Base-by-base conservation (phyloP, 2,797 vertebrate genomes). In the Chromis chromis region DNA sequence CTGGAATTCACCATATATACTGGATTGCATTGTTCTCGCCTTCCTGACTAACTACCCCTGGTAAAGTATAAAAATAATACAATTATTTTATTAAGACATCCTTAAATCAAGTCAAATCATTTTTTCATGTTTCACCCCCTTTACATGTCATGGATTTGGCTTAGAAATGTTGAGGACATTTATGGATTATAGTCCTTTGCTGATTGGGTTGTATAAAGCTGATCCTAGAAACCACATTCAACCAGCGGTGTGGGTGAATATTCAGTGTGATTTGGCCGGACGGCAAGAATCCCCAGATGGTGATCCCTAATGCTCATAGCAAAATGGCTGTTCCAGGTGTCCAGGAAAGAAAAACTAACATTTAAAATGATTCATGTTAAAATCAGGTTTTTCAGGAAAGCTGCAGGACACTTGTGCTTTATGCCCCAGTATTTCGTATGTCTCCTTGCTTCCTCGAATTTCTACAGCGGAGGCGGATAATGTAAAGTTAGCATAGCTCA, bases 241-340 rank as follows among this genome's bases (percentile, higher is more conserved):
- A n/a, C 2, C 7, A 10, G 7, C 8, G 3, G 11, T 16, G 40
- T 42, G 40, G 40, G 16, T n/a, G 44, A 19, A 48, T 48, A 48
- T 21, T 17, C 46, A 49, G 46, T 19, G 36, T 65, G 63, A 42
- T 42, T 56, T 17, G 63, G 63, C 24, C 63, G 54, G 63, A 54
- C 36, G 24, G 49, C 36, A 65, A 54, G 50, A 54, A 65, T 65
- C 49, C 63, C 33, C 49, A 65, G 49, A 53, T 65, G 46, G 48
- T 13, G 24, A 28, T 65, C 31, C 22, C 48, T 52, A 65, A 65
- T 65, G 62, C 62, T 65, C 22, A 39, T 40, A 65, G 62, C 48
- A 65, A 65, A 65, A 65, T 65, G 62, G 33, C 62, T 6, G 62
- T 65, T 53, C 62, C 62, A 65, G 62, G 62, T 65, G 62, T 31